Evolutionary conservation across 2,797 vertebrate species (phyloP).

Genomic region (Lithobates sylvaticus): DNA sequence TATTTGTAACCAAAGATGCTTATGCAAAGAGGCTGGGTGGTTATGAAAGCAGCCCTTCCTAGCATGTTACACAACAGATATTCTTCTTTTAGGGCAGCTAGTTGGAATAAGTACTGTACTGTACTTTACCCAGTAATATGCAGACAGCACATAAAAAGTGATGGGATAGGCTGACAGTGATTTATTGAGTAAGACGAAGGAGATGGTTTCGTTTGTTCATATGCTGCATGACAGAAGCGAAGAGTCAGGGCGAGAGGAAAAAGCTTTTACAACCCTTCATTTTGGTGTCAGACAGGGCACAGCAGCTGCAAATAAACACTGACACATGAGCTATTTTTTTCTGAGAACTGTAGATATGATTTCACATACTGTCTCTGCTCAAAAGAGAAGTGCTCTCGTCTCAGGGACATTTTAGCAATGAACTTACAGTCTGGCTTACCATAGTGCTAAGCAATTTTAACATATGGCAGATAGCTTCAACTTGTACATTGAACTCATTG

Average conservation of each 20-base stretch:
- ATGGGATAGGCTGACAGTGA: slow-evolving; percentile 2
- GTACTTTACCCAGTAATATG: not conserved
- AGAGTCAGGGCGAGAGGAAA: slow-evolving; percentile 39
- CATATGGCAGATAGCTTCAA: not conserved
- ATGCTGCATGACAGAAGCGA: slow-evolving; percentile 24
- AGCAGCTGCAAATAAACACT: slow-evolving; percentile 74
- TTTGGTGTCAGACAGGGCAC: slow-evolving; percentile 53
- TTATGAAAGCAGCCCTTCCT: not conserved
- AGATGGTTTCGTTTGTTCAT: slow-evolving; percentile 25
- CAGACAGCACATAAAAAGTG: not conserved
- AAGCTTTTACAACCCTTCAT: not conserved
- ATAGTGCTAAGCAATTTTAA: not conserved
- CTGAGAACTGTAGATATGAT: slow-evolving; percentile 72
- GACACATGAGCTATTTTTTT: slow-evolving; percentile 71
- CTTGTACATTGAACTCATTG: too few species aligned
- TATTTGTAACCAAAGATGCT: not conserved
- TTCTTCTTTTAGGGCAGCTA: not conserved
- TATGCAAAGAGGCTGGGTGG: not conserved
- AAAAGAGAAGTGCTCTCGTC: slow-evolving; percentile 62
- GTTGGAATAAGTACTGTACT: not conserved
- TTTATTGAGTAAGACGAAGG: not conserved
- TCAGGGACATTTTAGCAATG: not conserved
- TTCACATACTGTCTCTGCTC: slow-evolving; percentile 66
- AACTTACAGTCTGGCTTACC: slow-evolving; percentile 9
- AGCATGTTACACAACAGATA: not conserved